Evolutionary conservation across 2,113 vertebrate species (phyloP).

Genomic region (Phyllopteryx taeniolatus): DNA sequence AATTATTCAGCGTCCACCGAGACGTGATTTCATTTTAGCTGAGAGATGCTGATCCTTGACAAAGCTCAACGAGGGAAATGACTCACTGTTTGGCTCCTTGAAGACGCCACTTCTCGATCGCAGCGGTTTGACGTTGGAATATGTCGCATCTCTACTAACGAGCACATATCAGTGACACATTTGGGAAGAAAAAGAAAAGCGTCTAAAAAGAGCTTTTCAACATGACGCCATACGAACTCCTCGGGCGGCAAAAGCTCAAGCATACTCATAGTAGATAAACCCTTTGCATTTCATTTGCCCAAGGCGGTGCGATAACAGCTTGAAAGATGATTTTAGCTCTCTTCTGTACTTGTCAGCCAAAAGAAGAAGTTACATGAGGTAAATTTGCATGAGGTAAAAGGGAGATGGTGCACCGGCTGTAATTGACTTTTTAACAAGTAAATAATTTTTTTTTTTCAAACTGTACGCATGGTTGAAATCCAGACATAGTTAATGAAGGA

Average conservation of each 20-base stretch:
- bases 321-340: background rate
- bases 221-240: background rate
- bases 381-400: too few species aligned
- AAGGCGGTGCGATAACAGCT: background rate
- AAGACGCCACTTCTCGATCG: conserved; percentile 6
- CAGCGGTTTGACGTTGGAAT: background rate
- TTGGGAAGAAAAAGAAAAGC: background rate
- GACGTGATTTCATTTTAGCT: conserved; percentile 48
- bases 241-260: background rate
- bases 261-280: background rate
- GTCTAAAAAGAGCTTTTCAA: background rate
- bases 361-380: background rate
- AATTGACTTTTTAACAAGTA: too few species aligned
- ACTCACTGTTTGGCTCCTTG: conserved; percentile 23
- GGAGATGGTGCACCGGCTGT: too few species aligned
- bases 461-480: too few species aligned
- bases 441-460: too few species aligned
- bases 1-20: conserved; percentile 32
- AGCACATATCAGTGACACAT: background rate
- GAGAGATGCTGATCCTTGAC: conserved; percentile 46
- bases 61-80: conserved; percentile 48
- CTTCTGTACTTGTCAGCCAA: background rate
- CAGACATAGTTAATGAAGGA: too few species aligned
- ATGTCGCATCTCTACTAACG: background rate
- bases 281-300: background rate